Evolutionary conservation across 1,140 invertebrate genomes (phyloP).

Genomic region (Globodera rostochiensis): DNA sequence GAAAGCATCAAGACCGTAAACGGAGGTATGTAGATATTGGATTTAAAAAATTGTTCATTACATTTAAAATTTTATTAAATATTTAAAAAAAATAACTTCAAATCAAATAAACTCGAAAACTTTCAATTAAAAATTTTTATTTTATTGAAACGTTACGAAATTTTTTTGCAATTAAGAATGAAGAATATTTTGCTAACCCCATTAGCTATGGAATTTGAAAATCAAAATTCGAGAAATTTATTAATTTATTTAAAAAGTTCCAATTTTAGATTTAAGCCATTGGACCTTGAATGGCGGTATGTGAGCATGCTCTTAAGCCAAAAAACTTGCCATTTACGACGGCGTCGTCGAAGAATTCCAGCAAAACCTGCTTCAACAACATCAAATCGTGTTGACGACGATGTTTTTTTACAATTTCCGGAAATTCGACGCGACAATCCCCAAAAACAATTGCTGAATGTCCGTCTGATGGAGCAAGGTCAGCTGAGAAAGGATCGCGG

Average conservation of each 20-base stretch:
- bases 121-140: too few relatives aligned
- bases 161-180: too few relatives aligned
- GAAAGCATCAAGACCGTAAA: not conserved
- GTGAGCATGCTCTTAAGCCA: slow-evolving; percentile 21
- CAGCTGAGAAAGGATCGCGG: slow-evolving; percentile 67
- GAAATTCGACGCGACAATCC: slow-evolving; percentile 54
- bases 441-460: slow-evolving; percentile 52
- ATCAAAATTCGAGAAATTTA: not conserved
- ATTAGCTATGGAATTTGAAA: too few relatives aligned
- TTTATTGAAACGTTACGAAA: too few relatives aligned
- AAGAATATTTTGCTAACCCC: too few relatives aligned
- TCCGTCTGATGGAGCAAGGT: slow-evolving; percentile 63
- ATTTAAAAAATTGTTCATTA: not conserved
- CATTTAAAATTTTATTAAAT: too few relatives aligned
- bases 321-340: slow-evolving; percentile 11
- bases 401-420: slow-evolving; percentile 58
- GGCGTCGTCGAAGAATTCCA: not conserved
- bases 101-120: too few relatives aligned
- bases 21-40: not conserved
- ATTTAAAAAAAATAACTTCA: too few relatives aligned
- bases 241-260: too few relatives aligned
- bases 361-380: not conserved
- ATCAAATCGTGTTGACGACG: slow-evolving; percentile 33
- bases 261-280: slow-evolving; percentile 3
- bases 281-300: slow-evolving; percentile 27